Percentiles rank a stretch among this genome's conserved stretches.
Evolutionary conservation across 2,113 vertebrate genomes (phyloP).

Genomic region (Psittacus erithacus): DNA sequence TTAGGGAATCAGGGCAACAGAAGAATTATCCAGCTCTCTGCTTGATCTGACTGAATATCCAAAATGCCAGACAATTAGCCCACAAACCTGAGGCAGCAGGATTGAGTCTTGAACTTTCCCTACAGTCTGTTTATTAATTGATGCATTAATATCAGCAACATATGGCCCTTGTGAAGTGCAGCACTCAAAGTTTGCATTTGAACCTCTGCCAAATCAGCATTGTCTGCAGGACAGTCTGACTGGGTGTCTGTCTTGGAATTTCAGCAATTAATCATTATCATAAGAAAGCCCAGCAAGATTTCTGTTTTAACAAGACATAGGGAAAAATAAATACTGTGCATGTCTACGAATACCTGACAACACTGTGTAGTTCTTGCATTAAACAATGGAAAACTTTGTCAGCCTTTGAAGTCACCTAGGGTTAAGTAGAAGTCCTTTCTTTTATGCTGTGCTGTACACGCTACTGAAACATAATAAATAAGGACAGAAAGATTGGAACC

Average conservation of each 20-base stretch:
- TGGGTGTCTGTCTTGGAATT: slow-evolving; percentile 30
- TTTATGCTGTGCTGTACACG: not conserved
- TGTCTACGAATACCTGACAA: slow-evolving; percentile 13
- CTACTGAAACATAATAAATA: not conserved
- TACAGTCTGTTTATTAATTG: not conserved
- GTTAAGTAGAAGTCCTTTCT: not conserved
- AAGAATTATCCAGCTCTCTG: not conserved
- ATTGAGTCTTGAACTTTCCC: not conserved
- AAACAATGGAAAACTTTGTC: slow-evolving; percentile 6
- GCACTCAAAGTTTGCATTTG: not conserved
- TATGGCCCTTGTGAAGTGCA: not conserved
- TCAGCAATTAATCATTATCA: not conserved
- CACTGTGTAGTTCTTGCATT: not conserved
- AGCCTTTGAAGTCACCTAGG: not conserved
- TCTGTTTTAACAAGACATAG: not conserved
- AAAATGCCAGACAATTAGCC: not conserved
- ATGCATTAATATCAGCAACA: not conserved
- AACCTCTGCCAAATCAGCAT: not conserved
- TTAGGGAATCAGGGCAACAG: not conserved
- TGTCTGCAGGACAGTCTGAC: not conserved
- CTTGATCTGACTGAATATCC: not conserved
- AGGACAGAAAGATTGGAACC: not conserved
- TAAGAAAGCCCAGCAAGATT: not conserved
- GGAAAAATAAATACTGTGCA: not conserved
- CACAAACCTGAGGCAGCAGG: not conserved